These are phyloP conservation scores for Australoheros scitulus DNA, from an alignment of 2,113 vertebrate species.

Conservation along the genomic window DNA sequence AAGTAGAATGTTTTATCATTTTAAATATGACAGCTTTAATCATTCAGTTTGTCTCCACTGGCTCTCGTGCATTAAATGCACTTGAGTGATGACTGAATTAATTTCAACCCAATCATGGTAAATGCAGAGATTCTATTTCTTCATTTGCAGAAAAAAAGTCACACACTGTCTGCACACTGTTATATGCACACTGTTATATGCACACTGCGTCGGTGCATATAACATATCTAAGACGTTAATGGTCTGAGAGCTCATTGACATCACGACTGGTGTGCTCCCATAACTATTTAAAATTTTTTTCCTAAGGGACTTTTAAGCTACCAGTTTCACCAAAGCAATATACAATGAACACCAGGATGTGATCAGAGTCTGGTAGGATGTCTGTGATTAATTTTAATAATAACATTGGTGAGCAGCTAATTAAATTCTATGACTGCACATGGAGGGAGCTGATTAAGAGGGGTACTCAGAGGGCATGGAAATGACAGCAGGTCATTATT, in stretches of 20 bases:
- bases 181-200: background rate
- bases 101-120: background rate
- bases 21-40: background rate
- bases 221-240: background rate
- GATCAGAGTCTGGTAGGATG: conserved; percentile 35
- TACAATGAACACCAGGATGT: conserved; percentile 15
- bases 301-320: background rate
- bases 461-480: conserved; percentile 45
- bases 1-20: background rate
- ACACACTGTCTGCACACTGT: fast-evolving
- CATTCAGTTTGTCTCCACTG: background rate
- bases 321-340: conserved; percentile 1
- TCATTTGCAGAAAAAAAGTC: background rate
- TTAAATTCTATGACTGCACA: conserved; percentile 61
- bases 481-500: conserved; percentile 55
- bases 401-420: conserved; percentile 62
- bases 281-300: background rate
- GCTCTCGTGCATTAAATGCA: background rate
- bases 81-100: background rate
- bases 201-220: background rate
- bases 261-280: background rate
- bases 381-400: conserved; percentile 66
- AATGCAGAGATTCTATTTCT: background rate
- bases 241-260: background rate
- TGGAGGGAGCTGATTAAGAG: conserved; percentile 52